Base-by-base conservation (phyloP, 2,797 vertebrate species). In the Ispidina lecontei region DNA sequence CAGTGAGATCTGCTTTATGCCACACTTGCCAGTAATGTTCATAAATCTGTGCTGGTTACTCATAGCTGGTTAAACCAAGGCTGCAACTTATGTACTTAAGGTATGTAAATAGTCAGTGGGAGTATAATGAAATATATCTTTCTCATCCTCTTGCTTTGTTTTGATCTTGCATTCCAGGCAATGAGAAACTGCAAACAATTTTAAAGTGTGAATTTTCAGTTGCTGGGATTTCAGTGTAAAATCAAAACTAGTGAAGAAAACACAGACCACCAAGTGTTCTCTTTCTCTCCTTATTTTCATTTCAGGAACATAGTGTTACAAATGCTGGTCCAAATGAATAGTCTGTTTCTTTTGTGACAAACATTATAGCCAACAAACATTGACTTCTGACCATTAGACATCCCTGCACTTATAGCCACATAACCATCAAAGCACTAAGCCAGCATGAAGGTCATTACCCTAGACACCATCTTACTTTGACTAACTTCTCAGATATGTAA, bases 361-460 rank as follows among this genome's bases (percentile, higher is more conserved):
- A 90, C 75, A 44, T 65, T 85, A 84, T 3, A 60, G 91, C 89
- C 76, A 62, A 75, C 44, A 85, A 77, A 89, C 12, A 10, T 47
- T 88, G 92, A 79, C 87, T 92, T 93, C 77, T 95, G 96, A 79
- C 94, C 73, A 70, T 74, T 52, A 93, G 89, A 77, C 52, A 75
- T 75, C 47, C 69, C 47, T 44, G 69, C 83, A 73, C 85, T 79
- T 69, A 64, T 7, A 70, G 90, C 64, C 74, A 51, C n/a, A 73
- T 76, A 73, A 83, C 78, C 95, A 95, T 91, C 93, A 89, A 96
- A 93, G 88, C 90, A 63, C 79, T 65, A 44, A 82, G 60, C 35
- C 64, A 59, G 96, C 96, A 84, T 97, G 97, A 98, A 98, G 97
- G 97, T 98, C 97, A 96, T 87, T 96, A 87, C 94, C 92, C 94